phyloP scores from a whole-genome alignment of 2,888 invertebrate genomes.

The Carpatolechia fugitivella region DNA sequence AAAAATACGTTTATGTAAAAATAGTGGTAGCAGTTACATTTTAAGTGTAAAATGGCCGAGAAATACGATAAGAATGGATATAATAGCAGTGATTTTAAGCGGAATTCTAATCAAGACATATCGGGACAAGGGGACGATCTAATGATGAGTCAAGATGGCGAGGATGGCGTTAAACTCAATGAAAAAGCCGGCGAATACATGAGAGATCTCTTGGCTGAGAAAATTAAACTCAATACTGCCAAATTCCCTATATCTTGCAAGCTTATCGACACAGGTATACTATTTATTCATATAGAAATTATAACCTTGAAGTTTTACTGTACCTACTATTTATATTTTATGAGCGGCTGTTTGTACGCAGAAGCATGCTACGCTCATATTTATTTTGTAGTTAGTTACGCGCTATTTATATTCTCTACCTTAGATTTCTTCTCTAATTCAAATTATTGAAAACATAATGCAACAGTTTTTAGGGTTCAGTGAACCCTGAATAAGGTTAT shows the following conservation, averaged over 20 bases:
- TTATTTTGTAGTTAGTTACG: too few relatives aligned
- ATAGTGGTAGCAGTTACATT: background rate
- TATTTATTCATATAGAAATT: background rate
- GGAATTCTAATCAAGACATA: conserved; percentile 54
- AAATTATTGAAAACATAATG: background rate
- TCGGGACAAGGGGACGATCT: conserved; percentile 34
- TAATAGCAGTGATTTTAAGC: conserved; percentile 70
- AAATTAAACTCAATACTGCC: conserved; percentile 81
- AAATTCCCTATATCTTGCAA: conserved; percentile 85
- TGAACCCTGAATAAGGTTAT: background rate
- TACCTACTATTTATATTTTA: too few relatives aligned
- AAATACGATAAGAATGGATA: conserved; percentile 70
- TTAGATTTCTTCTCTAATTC: too few relatives aligned
- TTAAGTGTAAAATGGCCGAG: conserved; percentile 45
- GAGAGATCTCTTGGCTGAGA: conserved; percentile 85
- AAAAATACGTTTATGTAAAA: background rate
- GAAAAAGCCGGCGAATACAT: conserved; percentile 90
- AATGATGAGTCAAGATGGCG: conserved; percentile 75
- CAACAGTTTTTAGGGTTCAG: background rate
- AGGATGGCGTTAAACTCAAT: conserved; percentile 77
- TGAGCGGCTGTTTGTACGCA: too few relatives aligned
- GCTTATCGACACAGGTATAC: conserved; percentile 85
- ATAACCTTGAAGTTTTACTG: background rate
- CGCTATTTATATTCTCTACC: too few relatives aligned
- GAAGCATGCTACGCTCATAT: too few relatives aligned